These are phyloP conservation scores for Spinus olivaceus DNA, from an alignment of 2,797 vertebrate genomes.

Conservation along the genomic window DNA sequence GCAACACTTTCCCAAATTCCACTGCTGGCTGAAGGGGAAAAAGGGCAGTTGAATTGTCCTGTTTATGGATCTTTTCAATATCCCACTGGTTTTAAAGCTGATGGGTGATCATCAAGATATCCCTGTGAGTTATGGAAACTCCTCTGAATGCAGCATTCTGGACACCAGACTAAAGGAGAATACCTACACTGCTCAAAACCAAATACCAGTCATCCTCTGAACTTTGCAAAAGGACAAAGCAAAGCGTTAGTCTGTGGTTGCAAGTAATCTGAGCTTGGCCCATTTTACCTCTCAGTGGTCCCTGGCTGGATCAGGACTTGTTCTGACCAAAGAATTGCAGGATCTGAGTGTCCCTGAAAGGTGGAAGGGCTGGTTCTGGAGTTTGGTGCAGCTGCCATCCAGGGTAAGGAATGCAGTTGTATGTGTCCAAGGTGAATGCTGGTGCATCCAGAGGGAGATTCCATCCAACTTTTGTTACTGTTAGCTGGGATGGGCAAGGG, in stretches of 20 bases:
- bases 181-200: background rate
- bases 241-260: background rate
- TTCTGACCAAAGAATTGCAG: background rate
- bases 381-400: background rate
- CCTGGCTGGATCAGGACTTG: background rate
- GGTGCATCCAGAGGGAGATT: background rate
- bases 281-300: fast-evolving
- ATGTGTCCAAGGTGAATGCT: background rate
- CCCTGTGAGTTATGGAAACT: background rate
- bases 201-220: background rate
- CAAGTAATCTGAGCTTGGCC: background rate
- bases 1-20: background rate
- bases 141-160: background rate
- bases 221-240: background rate
- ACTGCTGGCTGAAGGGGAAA: background rate
- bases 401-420: background rate
- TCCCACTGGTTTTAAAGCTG: background rate
- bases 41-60: background rate
- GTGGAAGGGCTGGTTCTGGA: fast-evolving
- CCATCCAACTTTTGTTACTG: background rate
- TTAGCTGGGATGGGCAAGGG: background rate
- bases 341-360: fast-evolving
- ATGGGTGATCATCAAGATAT: background rate
- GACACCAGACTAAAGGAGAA: background rate
- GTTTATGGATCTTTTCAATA: background rate